Conservation (phyloP, 2,888 invertebrate genomes). For the Aleiodes leptofemur region DNA sequence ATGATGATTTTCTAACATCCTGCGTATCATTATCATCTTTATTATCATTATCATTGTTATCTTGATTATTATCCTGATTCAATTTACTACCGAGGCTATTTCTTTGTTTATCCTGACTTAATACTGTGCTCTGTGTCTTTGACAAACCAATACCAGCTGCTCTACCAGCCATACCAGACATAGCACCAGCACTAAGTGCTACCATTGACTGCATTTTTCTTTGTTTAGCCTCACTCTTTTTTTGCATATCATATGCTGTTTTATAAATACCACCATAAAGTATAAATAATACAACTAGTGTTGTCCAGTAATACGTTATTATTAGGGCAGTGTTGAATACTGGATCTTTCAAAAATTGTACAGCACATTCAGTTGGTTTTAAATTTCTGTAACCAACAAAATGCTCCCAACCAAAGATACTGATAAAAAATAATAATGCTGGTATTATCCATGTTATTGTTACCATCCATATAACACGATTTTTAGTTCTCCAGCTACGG, state of each 20-base stretch:
- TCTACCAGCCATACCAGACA: slow-evolving; percentile 92
- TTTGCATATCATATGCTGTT: slow-evolving; percentile 98
- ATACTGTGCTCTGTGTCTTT: slow-evolving; percentile 81
- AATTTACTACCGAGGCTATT: slow-evolving; percentile 54
- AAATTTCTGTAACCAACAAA: slow-evolving; percentile 95
- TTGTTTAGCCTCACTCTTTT: slow-evolving; percentile 97
- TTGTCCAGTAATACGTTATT: slow-evolving; percentile 98
- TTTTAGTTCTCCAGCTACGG: slow-evolving; percentile 96
- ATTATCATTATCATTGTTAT: slow-evolving; percentile 8
- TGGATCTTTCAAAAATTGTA: slow-evolving; percentile 98
- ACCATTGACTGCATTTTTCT: slow-evolving; percentile 97
- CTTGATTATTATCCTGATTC: slow-evolving; percentile 49
- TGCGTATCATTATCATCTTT: slow-evolving; percentile 23
- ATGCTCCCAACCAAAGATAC: slow-evolving; percentile 99
- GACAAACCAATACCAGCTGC: slow-evolving; percentile 91
- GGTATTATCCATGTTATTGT: slow-evolving; percentile 98
- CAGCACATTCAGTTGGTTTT: slow-evolving; percentile 92
- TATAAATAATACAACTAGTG: slow-evolving; percentile 94
- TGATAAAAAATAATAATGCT: slow-evolving; percentile 95
- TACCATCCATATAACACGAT: slow-evolving; percentile 95
- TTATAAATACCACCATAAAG: slow-evolving; percentile 98
- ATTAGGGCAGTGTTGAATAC: slow-evolving; percentile 98
- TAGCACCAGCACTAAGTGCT: slow-evolving; percentile 90
- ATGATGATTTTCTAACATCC: slow-evolving; percentile 52
- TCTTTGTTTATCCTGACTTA: slow-evolving; percentile 84